Percentiles rank a stretch among this genome's conserved stretches.
Conservation (phyloP, 2,113 vertebrate species). For the Chrysochloris asiatica region DNA sequence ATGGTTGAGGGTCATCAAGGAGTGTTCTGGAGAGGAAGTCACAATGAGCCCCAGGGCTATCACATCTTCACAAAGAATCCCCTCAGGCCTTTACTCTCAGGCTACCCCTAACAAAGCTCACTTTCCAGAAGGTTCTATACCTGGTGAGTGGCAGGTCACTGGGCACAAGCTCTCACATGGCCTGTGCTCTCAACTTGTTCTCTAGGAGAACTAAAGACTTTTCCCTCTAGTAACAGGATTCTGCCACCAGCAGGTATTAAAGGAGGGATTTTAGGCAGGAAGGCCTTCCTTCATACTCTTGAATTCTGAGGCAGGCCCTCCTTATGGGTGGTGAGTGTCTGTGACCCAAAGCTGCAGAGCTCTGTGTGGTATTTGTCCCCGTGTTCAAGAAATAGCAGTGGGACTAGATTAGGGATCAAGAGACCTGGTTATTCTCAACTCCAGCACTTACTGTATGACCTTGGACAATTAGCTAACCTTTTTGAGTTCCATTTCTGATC, state of each 20-base stretch:
- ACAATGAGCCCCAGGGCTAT: background rate
- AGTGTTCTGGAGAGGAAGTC: background rate
- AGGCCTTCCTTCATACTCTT: background rate
- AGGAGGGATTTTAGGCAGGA: background rate
- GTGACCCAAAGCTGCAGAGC: background rate
- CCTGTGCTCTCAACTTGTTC: background rate
- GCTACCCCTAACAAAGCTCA: background rate
- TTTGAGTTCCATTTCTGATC: background rate
- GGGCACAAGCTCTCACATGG: background rate
- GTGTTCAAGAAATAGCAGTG: background rate
- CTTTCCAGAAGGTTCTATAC: slow-evolving; percentile 50
- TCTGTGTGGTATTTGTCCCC: background rate
- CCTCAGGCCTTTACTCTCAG: background rate
- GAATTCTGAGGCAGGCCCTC: background rate
- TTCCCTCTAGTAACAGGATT: background rate
- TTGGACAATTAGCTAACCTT: background rate
- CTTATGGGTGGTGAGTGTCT: background rate
- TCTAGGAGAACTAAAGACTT: background rate
- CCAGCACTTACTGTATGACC: background rate
- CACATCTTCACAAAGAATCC: background rate
- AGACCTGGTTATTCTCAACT: background rate
- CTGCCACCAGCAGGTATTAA: background rate
- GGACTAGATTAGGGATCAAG: background rate
- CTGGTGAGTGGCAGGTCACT: background rate
- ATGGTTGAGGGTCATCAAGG: background rate